Conservation (phyloP, 2,888 invertebrate genomes). For the Macrophya annulata region DNA sequence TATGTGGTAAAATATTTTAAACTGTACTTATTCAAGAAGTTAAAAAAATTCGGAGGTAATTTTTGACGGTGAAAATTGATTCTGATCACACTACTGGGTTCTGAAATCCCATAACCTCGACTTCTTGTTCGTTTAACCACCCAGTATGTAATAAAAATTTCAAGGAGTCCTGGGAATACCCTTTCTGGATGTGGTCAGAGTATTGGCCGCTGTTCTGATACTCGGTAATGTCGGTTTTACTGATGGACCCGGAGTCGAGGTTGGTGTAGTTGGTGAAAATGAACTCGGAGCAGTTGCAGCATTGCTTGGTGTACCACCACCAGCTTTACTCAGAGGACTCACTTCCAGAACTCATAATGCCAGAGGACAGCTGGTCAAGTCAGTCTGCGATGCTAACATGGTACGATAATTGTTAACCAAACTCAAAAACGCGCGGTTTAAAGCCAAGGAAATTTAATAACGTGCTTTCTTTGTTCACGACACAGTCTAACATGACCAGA, state of each 20-base stretch:
- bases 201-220: slow-evolving; percentile 93
- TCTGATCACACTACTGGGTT: no score
- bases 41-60: background rate
- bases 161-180: slow-evolving; percentile 93
- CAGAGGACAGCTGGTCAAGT: slow-evolving; percentile 89
- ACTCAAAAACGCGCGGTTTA: background rate
- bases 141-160: slow-evolving; percentile 28
- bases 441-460: background rate
- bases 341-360: slow-evolving; percentile 91
- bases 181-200: slow-evolving; percentile 95
- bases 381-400: slow-evolving; percentile 91
- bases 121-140: background rate
- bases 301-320: slow-evolving; percentile 89
- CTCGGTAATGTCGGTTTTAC: slow-evolving; percentile 96
- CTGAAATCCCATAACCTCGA: background rate
- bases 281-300: slow-evolving; percentile 94
- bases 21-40: background rate
- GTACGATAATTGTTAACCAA: slow-evolving; percentile 73
- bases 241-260: slow-evolving; percentile 89
- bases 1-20: slow-evolving; percentile 63
- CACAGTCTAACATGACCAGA: slow-evolving; percentile 90
- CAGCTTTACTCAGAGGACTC: slow-evolving; percentile 90
- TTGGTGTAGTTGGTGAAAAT: slow-evolving; percentile 90
- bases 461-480: background rate
- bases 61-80: background rate